A percentile compares a stretch with the other conserved stretches of the same genome.
Conservation (phyloP, 2,888 invertebrate genomes). For the Emesis russula region DNA sequence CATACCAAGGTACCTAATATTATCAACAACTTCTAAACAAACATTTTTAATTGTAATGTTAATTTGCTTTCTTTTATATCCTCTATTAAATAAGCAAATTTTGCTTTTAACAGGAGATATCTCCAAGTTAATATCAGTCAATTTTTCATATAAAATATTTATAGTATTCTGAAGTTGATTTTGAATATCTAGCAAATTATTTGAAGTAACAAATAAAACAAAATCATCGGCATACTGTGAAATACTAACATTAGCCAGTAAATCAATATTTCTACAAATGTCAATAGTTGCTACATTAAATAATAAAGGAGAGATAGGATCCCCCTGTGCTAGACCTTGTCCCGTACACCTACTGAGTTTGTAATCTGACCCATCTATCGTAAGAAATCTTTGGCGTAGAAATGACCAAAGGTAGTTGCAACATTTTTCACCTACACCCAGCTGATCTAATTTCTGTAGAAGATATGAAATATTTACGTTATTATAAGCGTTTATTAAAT, state of each 20-base stretch:
- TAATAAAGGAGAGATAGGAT: constrained; percentile 82
- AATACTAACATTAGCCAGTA: constrained; percentile 45
- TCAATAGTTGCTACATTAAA: constrained; percentile 77
- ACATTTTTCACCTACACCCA: constrained; percentile 47
- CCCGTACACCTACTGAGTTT: constrained; percentile 25
- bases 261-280: constrained; percentile 34
- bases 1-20: background rate
- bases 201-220: constrained; percentile 59
- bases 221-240: constrained; percentile 84
- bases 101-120: background rate
- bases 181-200: background rate
- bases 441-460: constrained; percentile 41
- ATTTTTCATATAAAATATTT: background rate
- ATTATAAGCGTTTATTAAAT: background rate
- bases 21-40: background rate
- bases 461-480: constrained; percentile 55
- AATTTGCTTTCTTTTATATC: background rate
- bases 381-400: constrained; percentile 27
- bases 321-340: constrained; percentile 80
- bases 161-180: background rate
- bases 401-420: constrained; percentile 49
- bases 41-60: background rate
- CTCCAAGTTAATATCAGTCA: background rate
- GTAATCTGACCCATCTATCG: background rate
- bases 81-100: background rate